Conservation (phyloP, 2,888 invertebrate genomes). For the Pollenia griseotomentosa region DNA sequence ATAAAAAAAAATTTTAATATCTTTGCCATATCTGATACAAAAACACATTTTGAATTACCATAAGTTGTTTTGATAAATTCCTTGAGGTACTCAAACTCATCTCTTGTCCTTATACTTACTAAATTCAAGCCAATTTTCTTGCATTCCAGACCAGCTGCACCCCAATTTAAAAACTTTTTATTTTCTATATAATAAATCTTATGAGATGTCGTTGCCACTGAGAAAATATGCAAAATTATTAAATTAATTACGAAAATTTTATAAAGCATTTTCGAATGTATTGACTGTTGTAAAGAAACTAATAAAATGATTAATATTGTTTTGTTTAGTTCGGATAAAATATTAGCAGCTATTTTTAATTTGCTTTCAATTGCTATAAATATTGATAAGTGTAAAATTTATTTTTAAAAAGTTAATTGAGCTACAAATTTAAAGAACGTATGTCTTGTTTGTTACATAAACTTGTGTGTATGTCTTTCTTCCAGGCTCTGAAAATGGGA, state of each 20-base stretch:
- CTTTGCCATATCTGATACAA: not conserved
- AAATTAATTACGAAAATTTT: not conserved
- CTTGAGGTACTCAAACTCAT: conserved; percentile 41
- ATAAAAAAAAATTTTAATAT: not conserved
- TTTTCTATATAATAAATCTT: conserved; percentile 42
- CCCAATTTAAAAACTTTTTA: conserved; percentile 1
- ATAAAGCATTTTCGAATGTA: not conserved
- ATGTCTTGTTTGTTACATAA: too few relatives aligned
- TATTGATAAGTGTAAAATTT: too few relatives aligned
- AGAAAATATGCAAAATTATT: not conserved
- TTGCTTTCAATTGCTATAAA: too few relatives aligned
- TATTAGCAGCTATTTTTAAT: too few relatives aligned
- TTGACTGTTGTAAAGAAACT: not conserved
- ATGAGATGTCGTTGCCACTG: not conserved
- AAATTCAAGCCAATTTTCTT: conserved; percentile 31
- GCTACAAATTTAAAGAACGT: too few relatives aligned
- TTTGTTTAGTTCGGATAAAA: too few relatives aligned
- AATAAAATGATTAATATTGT: not conserved
- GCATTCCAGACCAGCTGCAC: conserved; percentile 9
- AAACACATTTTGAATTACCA: not conserved
- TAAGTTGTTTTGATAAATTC: conserved; percentile 37
- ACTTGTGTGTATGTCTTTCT: too few relatives aligned
- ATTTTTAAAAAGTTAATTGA: too few relatives aligned
- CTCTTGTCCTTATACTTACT: not conserved
- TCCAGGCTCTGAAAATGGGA: too few relatives aligned